phyloP scores from a whole-genome alignment of 2,113 vertebrate genomes.

The Tetraodon nigroviridis region DNA sequence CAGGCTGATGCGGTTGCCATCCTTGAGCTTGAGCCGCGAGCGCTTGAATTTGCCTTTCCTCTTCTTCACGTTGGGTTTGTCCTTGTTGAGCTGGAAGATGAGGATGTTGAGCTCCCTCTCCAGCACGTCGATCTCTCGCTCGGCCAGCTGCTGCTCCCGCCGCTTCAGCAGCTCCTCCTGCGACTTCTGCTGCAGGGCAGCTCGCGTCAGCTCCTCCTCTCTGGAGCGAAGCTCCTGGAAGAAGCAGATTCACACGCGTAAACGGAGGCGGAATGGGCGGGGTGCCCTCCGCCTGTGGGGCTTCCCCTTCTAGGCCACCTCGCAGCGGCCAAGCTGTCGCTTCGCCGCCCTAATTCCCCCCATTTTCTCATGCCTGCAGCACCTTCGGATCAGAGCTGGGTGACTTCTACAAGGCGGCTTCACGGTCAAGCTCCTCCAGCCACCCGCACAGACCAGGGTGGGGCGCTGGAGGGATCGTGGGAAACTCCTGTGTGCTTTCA shows the following conservation, averaged over 20 bases:
- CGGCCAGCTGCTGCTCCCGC: constrained; percentile 89
- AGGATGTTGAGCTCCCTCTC: constrained; percentile 94
- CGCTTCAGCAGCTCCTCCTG: constrained; percentile 89
- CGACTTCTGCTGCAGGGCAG: constrained; percentile 91
- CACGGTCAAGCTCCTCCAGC: constrained; percentile 41
- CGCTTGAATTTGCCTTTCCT: constrained; percentile 92
- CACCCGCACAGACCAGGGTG: constrained; percentile 53
- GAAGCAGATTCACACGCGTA: background rate
- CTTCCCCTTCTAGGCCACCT: no score
- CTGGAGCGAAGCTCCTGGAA: constrained; percentile 88
- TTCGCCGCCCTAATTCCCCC: constrained; percentile 15
- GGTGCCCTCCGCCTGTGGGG: constrained; percentile 5
- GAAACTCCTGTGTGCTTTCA: background rate
- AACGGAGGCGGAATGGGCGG: background rate
- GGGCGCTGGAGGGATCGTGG: constrained; percentile 45
- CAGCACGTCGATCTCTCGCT: constrained; percentile 90
- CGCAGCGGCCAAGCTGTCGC: background rate
- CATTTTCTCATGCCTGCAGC: constrained; percentile 37
- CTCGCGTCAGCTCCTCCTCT: constrained; percentile 90
- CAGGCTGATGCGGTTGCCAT: constrained; percentile 93
- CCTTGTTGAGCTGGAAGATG: constrained; percentile 93
- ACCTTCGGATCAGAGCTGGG: constrained; percentile 56
- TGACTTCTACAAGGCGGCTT: constrained; percentile 59
- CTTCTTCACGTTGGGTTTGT: constrained; percentile 92
- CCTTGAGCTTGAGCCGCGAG: constrained; percentile 88